Evolutionary conservation across 2,888 invertebrate genomes (phyloP).

Genomic region (Drosophila hamatofila): DNA sequence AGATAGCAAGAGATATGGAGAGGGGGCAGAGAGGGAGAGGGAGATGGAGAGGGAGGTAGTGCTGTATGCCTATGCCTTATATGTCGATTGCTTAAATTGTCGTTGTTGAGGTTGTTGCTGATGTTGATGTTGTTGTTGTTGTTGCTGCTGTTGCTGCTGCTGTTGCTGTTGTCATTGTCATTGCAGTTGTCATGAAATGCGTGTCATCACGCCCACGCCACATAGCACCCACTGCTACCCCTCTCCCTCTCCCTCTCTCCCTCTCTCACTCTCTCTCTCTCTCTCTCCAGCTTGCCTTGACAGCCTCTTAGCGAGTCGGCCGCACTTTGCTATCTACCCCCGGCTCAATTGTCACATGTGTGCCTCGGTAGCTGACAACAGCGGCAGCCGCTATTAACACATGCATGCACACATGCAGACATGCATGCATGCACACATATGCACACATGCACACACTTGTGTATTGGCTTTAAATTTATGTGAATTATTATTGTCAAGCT

Average conservation of each 20-base stretch:
- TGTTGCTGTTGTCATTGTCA: constrained; percentile 40
- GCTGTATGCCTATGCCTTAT: constrained; percentile 57
- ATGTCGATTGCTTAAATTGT: constrained; percentile 63
- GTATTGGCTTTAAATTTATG: constrained; percentile 40
- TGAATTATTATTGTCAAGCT: constrained; percentile 13
- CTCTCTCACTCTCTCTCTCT: not conserved
- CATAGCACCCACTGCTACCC: not conserved
- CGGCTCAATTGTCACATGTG: constrained; percentile 41
- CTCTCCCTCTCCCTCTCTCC: not conserved
- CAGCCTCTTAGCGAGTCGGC: not conserved
- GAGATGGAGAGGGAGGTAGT: not conserved
- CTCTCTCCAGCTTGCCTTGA: not conserved
- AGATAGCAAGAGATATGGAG: not conserved
- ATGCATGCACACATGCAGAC: constrained; percentile 21
- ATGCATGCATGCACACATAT: not conserved
- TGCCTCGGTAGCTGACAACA: constrained; percentile 22
- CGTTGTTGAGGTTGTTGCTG: not conserved
- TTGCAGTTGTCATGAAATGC: constrained; percentile 75
- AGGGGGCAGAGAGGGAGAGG: too few species aligned
- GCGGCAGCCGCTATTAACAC: constrained; percentile 48
- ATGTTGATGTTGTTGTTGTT: constrained; percentile 22
- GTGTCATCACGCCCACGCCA: constrained; percentile 61
- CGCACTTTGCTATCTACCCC: constrained; percentile 21
- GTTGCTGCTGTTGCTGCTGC: constrained; percentile 16
- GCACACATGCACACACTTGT: not conserved